These are phyloP conservation scores for Aphelenchoides avenae DNA, from an alignment of 1,140 invertebrate genomes.

Conservation along the genomic window DNA sequence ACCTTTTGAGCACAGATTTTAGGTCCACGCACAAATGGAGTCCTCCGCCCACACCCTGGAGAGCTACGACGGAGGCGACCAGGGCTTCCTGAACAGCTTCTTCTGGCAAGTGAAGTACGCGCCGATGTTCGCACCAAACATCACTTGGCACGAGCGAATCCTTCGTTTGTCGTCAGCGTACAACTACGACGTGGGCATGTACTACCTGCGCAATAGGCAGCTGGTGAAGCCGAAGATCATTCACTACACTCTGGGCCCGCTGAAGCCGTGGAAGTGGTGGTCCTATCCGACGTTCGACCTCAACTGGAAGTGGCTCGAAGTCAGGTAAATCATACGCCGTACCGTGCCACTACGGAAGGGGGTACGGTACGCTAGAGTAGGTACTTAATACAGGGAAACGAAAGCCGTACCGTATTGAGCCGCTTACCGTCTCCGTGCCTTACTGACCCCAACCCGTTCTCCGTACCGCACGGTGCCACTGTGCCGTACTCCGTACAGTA, in stretches of 20 bases:
- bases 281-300: constrained; percentile 43
- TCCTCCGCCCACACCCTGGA: constrained; percentile 14
- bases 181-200: constrained; percentile 49
- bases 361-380: too few species aligned
- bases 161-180: constrained; percentile 35
- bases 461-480: too few species aligned
- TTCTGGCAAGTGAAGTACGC: constrained; percentile 37
- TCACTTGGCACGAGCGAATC: constrained; percentile 5
- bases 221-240: constrained; percentile 41
- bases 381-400: too few species aligned
- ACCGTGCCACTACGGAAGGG: too few species aligned
- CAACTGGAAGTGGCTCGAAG: constrained; percentile 40
- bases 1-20: constrained; percentile 2
- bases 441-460: too few species aligned
- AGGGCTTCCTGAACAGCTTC: constrained; percentile 46
- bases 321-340: constrained; percentile 16
- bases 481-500: too few species aligned
- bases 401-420: too few species aligned
- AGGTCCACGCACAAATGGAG: constrained; percentile 40
- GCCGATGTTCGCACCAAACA: constrained; percentile 40
- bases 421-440: too few species aligned
- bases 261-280: constrained; percentile 48
- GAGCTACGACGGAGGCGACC: constrained; percentile 47
- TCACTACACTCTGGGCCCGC: constrained; percentile 40
- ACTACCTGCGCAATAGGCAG: constrained; percentile 36